Evolutionary conservation across 2,797 vertebrate genomes (phyloP), one percentile per base, ranked within the genome.

Genomic region (Crossoptilon crossoptilon): DNA sequence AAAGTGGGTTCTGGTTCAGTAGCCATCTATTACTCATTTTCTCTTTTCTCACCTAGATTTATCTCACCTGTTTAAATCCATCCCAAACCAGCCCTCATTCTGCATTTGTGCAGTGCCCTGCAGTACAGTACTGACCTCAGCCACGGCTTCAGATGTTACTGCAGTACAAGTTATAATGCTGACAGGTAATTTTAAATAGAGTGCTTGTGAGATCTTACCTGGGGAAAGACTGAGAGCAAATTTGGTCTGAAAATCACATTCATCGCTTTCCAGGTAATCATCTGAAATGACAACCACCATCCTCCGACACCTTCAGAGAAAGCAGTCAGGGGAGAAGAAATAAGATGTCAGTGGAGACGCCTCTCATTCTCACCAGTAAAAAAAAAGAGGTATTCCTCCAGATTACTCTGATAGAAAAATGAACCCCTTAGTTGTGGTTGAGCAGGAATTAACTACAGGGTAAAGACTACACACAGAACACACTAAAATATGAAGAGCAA

Each of bases 161-260:
- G 7, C 11, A 71, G 46, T 31, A 69, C 58, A 59, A 80, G 71
- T 5, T 10, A 10, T 5, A 8, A 59, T 2, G 29, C 7, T 23
- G 51, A 31, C 29, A 46, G 0, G 44, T 22, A 59, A 6, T 44
- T 56, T 35, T 6, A 78, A 48, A 73, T 37, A 41, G 31, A 14
- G 0, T 44, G 37, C 60, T 84, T 72, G 43, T 64, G 60, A 69
- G 48, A 66, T 43, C 94, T 98, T 97, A 99, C 99, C 99, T 83
- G 99, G 99, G 87, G 98, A 98, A 81, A 99, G 98, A 91, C 99
- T 99, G 93, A 99, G 99, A 10, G 99, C 99, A 96, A 99, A 99
- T 97, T 99, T 99, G 78, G 99, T 99, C 98, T 99, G 99, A 97
- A 99, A 99, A 95, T 99, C 99, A 94, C 99, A 99, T 46, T 98